phyloP scores from a whole-genome alignment of 2,797 vertebrate species.

The Coccyzus lansbergi region DNA sequence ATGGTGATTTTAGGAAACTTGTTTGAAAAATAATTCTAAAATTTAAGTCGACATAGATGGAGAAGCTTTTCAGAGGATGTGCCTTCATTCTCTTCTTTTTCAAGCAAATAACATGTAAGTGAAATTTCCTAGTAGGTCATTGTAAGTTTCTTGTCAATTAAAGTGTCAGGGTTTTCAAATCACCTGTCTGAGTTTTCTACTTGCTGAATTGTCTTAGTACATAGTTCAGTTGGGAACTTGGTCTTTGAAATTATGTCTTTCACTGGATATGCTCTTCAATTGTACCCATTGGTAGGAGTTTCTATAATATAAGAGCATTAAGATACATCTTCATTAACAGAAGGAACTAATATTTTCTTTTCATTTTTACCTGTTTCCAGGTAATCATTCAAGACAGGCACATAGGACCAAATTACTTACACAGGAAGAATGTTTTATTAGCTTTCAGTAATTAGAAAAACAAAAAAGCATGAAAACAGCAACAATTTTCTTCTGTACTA shows the following conservation, averaged over 20 bases:
- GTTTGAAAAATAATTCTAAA: neutral
- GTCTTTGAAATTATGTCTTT: neutral
- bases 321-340: neutral
- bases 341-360: neutral
- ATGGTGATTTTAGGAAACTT: neutral
- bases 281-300: neutral
- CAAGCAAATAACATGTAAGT: neutral
- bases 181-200: neutral
- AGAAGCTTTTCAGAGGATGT: neutral
- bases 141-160: neutral
- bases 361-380: neutral
- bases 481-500: constrained; percentile 17
- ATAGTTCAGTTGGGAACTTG: neutral
- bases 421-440: neutral
- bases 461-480: neutral
- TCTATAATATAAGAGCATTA: neutral
- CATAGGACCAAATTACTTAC: neutral
- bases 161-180: neutral
- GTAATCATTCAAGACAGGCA: neutral
- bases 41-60: neutral
- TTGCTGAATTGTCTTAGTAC: neutral
- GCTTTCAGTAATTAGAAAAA: neutral
- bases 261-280: neutral
- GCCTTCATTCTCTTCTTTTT: neutral
- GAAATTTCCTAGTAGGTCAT: neutral